A percentile compares a stretch with the other conserved stretches of the same genome.
Conservation (phyloP, 2,797 vertebrate species). For the Microchirus variegatus region DNA sequence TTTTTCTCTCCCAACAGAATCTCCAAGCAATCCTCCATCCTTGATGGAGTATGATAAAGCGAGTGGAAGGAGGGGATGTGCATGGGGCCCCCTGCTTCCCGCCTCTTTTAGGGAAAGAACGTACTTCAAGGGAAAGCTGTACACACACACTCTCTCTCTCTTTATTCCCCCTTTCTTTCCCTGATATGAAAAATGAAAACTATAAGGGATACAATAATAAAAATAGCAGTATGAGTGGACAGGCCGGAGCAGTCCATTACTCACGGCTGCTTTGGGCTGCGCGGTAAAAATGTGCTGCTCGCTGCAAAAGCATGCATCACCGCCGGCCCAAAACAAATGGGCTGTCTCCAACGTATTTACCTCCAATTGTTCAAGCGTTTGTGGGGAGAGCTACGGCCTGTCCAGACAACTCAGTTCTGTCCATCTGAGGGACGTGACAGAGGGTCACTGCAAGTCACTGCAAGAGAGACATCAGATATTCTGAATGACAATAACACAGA, state of each 20-base stretch:
- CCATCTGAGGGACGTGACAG: conserved; percentile 63
- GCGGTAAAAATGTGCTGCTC: conserved; percentile 89
- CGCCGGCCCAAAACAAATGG: conserved; percentile 83
- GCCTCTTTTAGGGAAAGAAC: conserved; percentile 63
- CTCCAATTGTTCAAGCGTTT: conserved; percentile 88
- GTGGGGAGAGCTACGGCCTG: conserved; percentile 73
- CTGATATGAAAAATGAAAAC: conserved; percentile 85
- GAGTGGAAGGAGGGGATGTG: conserved; percentile 35
- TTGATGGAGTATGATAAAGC: conserved; percentile 71
- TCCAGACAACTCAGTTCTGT: conserved; percentile 72
- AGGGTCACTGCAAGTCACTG: conserved; percentile 30
- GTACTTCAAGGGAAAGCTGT: conserved; percentile 61
- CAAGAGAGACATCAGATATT: conserved; percentile 28
- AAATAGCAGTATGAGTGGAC: conserved; percentile 87
- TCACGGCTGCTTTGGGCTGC: conserved; percentile 82
- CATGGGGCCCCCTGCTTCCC: conserved; percentile 40
- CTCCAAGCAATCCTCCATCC: conserved; percentile 53
- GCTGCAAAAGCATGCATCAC: conserved; percentile 89
- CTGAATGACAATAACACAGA: conserved; percentile 12
- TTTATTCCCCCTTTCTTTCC: conserved; percentile 25
- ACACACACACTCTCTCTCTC: conserved; percentile 9
- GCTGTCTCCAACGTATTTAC: conserved; percentile 85
- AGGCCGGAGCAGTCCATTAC: conserved; percentile 87
- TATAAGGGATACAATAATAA: conserved; percentile 86
- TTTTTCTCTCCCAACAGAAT: conserved; percentile 65